These are phyloP conservation scores for Tipula lateralis DNA, from an alignment of 2,888 invertebrate species.

Conservation along the genomic window DNA sequence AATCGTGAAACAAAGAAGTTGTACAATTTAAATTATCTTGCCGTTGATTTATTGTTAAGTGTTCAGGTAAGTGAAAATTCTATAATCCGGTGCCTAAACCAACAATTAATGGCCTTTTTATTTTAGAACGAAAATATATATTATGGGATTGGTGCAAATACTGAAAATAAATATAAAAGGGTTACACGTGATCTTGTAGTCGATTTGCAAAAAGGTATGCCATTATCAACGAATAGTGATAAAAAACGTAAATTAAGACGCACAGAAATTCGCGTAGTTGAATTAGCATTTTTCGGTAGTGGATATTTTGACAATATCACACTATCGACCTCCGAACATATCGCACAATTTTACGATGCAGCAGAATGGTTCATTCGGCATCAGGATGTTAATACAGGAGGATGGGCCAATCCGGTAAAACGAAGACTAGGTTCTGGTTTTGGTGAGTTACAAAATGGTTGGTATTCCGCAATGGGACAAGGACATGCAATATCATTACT, in stretches of 20 bases:
- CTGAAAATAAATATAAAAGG: slow-evolving; percentile 63
- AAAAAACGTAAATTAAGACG: slow-evolving; percentile 44
- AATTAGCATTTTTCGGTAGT: slow-evolving; percentile 63
- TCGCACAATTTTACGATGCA: slow-evolving; percentile 85
- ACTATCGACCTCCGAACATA: slow-evolving; percentile 76
- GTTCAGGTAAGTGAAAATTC: slow-evolving; percentile 55
- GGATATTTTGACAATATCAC: slow-evolving; percentile 74
- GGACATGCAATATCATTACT: slow-evolving; percentile 96
- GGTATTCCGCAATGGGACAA: slow-evolving; percentile 98
- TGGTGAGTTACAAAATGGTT: slow-evolving; percentile 76
- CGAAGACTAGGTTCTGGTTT: slow-evolving; percentile 67
- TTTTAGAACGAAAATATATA: slow-evolving; percentile 69
- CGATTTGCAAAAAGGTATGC: slow-evolving; percentile 80
- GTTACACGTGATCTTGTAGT: slow-evolving; percentile 83
- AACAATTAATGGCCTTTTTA: not conserved
- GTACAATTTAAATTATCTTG: slow-evolving; percentile 78
- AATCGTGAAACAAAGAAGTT: slow-evolving; percentile 71
- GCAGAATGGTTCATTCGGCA: slow-evolving; percentile 86
- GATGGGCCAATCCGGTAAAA: slow-evolving; percentile 88
- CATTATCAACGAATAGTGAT: slow-evolving; percentile 53
- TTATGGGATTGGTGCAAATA: slow-evolving; percentile 71
- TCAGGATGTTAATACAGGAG: slow-evolving; percentile 81
- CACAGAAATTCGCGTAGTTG: slow-evolving; percentile 54
- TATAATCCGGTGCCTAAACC: not conserved
- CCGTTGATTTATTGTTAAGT: slow-evolving; percentile 66